These are phyloP conservation scores for Octonoba sinensis DNA, from an alignment of 2,888 invertebrate species.

Conservation along the genomic window DNA sequence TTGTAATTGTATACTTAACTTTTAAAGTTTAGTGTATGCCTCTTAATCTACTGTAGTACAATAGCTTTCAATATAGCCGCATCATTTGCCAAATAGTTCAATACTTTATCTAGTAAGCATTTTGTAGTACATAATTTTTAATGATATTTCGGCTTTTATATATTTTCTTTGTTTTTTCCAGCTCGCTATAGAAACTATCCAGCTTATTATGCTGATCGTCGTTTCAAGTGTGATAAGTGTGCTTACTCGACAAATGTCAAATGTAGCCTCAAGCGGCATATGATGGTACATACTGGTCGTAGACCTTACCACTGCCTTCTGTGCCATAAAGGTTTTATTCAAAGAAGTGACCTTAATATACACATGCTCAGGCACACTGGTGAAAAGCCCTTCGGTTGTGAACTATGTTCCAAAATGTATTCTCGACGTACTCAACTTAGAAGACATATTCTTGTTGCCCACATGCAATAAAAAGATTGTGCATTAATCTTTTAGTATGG, in stretches of 20 bases:
- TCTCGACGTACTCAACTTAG: constrained; percentile 3
- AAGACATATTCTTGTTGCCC: constrained; percentile 14
- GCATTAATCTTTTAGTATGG: too few species aligned
- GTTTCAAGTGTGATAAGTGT: constrained; percentile 24
- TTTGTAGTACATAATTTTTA: background rate
- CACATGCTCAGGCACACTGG: constrained; percentile 27
- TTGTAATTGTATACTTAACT: too few species aligned
- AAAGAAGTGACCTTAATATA: constrained; percentile 28
- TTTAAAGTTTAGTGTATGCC: too few species aligned
- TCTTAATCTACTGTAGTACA: too few species aligned
- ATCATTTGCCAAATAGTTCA: too few species aligned
- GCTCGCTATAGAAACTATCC: constrained; percentile 1
- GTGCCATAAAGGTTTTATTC: constrained; percentile 35
- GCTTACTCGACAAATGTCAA: background rate
- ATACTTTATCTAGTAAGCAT: too few species aligned
- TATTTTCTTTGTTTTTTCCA: background rate
- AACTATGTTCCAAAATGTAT: constrained; percentile 22
- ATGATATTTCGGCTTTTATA: background rate
- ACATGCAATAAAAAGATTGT: background rate
- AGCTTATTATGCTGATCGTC: constrained; percentile 1
- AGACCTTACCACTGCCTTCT: constrained; percentile 9
- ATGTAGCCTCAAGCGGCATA: constrained; percentile 10
- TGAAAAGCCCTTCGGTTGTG: constrained; percentile 31
- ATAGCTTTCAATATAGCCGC: too few species aligned
- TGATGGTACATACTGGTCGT: background rate